Evolutionary conservation across 2,797 vertebrate species (phyloP).

Genomic region (Sparus aurata): DNA sequence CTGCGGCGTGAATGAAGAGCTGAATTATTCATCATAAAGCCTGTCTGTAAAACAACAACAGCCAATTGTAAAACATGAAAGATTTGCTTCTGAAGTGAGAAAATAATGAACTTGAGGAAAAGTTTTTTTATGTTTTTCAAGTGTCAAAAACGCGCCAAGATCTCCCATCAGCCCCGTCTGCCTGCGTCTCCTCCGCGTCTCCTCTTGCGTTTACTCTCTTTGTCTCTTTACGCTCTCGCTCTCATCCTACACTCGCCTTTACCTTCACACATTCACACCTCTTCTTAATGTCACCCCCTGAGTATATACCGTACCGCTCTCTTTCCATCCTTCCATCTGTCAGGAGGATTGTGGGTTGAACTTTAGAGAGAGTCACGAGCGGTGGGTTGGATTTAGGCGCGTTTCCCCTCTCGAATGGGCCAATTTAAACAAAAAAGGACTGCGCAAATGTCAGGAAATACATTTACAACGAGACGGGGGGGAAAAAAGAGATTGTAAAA

Average conservation of each 20-base stretch:
- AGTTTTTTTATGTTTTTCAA: neutral
- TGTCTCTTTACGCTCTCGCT: slow-evolving; percentile 39
- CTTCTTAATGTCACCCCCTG: slow-evolving; percentile 64
- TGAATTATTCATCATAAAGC: slow-evolving; percentile 52
- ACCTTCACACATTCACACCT: slow-evolving; percentile 49
- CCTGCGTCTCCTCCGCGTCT: slow-evolving; percentile 7
- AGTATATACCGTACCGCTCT: slow-evolving; percentile 54
- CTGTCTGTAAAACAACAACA: slow-evolving; percentile 48
- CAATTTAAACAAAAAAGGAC: slow-evolving; percentile 11
- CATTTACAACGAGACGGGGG: neutral
- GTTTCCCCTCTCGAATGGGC: slow-evolving; percentile 1
- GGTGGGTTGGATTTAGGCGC: slow-evolving; percentile 1
- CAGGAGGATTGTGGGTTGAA: slow-evolving; percentile 53
- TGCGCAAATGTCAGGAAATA: slow-evolving; percentile 34
- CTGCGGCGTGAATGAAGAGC: slow-evolving; percentile 1
- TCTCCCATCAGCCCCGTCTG: slow-evolving; percentile 4
- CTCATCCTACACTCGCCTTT: slow-evolving; percentile 45
- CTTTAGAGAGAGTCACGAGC: slow-evolving; percentile 52
- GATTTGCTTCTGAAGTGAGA: slow-evolving; percentile 4
- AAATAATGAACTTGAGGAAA: slow-evolving; percentile 25
- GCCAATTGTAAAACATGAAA: slow-evolving; percentile 22
- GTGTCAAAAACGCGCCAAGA: slow-evolving; percentile 19
- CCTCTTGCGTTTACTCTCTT: slow-evolving; percentile 31
- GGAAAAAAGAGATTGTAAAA: neutral
- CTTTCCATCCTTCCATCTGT: slow-evolving; percentile 61